These are phyloP conservation scores for Orgyia antiqua DNA, from an alignment of 2,888 invertebrate species.

Conservation along the genomic window DNA sequence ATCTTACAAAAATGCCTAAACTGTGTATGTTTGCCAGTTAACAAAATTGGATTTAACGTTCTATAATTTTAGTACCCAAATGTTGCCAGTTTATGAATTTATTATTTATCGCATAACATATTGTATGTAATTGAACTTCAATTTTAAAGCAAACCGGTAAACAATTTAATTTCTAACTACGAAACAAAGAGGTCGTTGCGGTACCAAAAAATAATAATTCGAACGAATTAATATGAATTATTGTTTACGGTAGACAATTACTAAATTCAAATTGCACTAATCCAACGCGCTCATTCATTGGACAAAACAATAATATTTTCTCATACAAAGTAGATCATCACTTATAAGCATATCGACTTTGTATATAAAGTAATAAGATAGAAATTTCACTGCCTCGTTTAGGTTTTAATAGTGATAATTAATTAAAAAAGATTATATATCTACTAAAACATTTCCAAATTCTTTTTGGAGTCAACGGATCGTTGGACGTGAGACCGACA, in stretches of 20 bases:
- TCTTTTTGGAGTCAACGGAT: conserved; percentile 59
- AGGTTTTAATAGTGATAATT: conserved; percentile 57
- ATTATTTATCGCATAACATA: too few species aligned
- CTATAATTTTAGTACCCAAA: too few species aligned
- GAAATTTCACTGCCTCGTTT: conserved; percentile 23
- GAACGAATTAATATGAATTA: conserved; percentile 60
- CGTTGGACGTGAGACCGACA: conserved; percentile 48
- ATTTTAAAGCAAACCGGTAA: conserved; percentile 23
- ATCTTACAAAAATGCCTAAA: too few species aligned
- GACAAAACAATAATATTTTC: conserved; percentile 66
- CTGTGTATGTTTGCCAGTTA: too few species aligned
- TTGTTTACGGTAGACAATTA: conserved; percentile 55
- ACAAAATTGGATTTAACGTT: too few species aligned
- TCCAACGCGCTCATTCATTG: conserved; percentile 61
- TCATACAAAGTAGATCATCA: conserved; percentile 44
- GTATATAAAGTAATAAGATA: conserved; percentile 22
- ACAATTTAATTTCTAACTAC: conserved; percentile 16
- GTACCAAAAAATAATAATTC: conserved; percentile 48
- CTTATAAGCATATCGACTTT: conserved; percentile 30
- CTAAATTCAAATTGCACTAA: conserved; percentile 70
- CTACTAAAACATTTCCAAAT: conserved; percentile 66
- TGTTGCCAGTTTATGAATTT: too few species aligned
- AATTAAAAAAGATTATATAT: conserved; percentile 65
- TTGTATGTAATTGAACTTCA: conserved; percentile 25
- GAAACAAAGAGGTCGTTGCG: conserved; percentile 31